Conservation (phyloP, 2,888 invertebrate genomes). For the Choreutis nemorana region DNA sequence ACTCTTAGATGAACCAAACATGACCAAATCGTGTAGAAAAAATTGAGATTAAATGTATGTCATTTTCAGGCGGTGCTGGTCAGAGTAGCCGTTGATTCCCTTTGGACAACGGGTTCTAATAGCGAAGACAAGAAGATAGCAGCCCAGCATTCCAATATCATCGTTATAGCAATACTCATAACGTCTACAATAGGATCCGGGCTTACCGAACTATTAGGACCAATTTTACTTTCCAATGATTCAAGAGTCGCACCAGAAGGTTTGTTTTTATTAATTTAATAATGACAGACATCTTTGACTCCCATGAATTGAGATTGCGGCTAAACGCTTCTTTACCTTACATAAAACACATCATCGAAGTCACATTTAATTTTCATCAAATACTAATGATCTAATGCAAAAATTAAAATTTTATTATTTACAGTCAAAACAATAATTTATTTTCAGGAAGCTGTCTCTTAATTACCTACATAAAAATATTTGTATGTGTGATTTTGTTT, state of each 20-base stretch:
- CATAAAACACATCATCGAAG: no score
- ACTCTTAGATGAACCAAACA: slow-evolving; percentile 4
- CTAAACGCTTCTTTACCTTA: no score
- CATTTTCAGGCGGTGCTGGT: slow-evolving; percentile 53
- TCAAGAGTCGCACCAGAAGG: slow-evolving; percentile 46
- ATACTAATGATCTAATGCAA: no score
- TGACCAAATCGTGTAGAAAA: slow-evolving; percentile 2
- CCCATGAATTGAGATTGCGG: no score
- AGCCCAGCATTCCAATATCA: slow-evolving; percentile 48
- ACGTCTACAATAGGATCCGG: slow-evolving; percentile 47
- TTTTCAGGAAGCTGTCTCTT: no score
- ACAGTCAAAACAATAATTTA: no score
- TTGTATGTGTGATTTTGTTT: not conserved
- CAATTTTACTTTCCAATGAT: slow-evolving; percentile 43
- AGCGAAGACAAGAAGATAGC: slow-evolving; percentile 39
- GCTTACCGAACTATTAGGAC: slow-evolving; percentile 45
- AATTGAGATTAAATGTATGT: slow-evolving; percentile 10
- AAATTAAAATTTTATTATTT: no score
- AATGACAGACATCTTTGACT: no score
- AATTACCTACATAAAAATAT: not conserved
- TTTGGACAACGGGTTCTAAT: slow-evolving; percentile 34
- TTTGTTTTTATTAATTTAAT: no score
- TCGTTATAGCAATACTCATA: slow-evolving; percentile 51
- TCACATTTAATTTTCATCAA: no score
- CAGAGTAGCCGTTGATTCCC: slow-evolving; percentile 47